phyloP scores from a whole-genome alignment of 2,113 vertebrate species.

The Aepyceros melampus region DNA sequence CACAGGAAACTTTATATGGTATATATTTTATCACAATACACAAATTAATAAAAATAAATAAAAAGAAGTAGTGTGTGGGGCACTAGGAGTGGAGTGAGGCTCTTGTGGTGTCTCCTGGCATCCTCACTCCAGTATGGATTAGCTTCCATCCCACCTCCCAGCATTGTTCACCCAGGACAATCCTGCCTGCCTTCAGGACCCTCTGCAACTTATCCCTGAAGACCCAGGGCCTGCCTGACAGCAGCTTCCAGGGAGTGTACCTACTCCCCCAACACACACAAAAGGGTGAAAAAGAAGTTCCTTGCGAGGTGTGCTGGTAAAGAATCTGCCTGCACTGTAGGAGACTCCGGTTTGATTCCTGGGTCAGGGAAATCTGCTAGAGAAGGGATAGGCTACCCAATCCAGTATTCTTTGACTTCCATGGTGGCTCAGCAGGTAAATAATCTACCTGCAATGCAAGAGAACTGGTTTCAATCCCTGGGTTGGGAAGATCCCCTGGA shows the following conservation, averaged over 20 bases:
- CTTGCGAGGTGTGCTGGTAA: not conserved
- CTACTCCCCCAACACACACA: not conserved
- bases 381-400: not conserved
- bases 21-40: not conserved
- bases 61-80: not conserved
- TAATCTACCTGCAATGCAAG: not conserved
- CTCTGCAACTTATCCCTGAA: not conserved
- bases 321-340: not conserved
- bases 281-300: not conserved
- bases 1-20: not conserved
- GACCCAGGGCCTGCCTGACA: not conserved
- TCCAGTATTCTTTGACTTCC: not conserved
- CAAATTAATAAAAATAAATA: not conserved
- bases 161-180: rapidly evolving
- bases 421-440: not conserved
- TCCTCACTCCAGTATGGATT: rapidly evolving
- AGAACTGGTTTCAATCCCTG: not conserved
- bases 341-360: not conserved
- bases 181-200: rapidly evolving
- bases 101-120: too few species aligned
- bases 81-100: not conserved
- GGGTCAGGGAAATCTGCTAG: not conserved
- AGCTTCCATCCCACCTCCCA: rapidly evolving
- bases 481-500: not conserved
- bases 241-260: rapidly evolving